Evolutionary conservation across 1,140 invertebrate genomes (phyloP), one percentile per base, ranked within the genome.

Genomic region (Drosophila busckii): DNA sequence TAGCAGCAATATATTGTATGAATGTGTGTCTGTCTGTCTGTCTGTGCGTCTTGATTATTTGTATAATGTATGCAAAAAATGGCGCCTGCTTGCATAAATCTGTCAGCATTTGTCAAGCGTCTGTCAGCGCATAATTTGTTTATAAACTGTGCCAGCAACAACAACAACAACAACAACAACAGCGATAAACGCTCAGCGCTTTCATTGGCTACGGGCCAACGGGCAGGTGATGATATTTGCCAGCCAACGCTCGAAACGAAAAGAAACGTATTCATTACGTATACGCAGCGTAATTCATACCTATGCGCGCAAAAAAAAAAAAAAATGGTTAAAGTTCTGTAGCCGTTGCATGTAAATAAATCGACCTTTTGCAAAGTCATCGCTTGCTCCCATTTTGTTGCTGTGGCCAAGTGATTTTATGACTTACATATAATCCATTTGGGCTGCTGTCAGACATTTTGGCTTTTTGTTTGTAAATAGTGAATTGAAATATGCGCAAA

Each of bases 101-200:
- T 68, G 63, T 54, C 37, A 17, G 42, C 41, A 34, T 25, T 55
- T 75, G 70, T 75, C 70, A 75, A 65, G 65, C 61, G 70, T 29
- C 59, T 63, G 69, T 71, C 58, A 26, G 15, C 53, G 49, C 48
- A 23, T 65, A 76, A 75, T 75, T 75, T 76, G 54, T 66, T 65
- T 54, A 75, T 56, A 56, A 56, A 34, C 55, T 56, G n/a, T n/a
- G n/a, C n/a, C n/a, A n/a, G n/a, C n/a, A n/a, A n/a, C n/a, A n/a
- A n/a, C n/a, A n/a, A n/a, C n/a, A n/a, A n/a, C n/a, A n/a, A n/a
- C n/a, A n/a, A n/a, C n/a, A n/a, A n/a, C n/a, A n/a, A n/a, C n/a
- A n/a, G n/a, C n/a, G n/a, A n/a, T n/a, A 25, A 46, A 44, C 42
- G 23, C 42, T 46, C 20, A 41, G 26, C 29, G 32, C 16, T 59